A percentile compares a stretch with the other conserved stretches of the same genome.
Evolutionary conservation across 2,113 vertebrate species (phyloP).

Genomic region (Melanotaenia duboulayi): DNA sequence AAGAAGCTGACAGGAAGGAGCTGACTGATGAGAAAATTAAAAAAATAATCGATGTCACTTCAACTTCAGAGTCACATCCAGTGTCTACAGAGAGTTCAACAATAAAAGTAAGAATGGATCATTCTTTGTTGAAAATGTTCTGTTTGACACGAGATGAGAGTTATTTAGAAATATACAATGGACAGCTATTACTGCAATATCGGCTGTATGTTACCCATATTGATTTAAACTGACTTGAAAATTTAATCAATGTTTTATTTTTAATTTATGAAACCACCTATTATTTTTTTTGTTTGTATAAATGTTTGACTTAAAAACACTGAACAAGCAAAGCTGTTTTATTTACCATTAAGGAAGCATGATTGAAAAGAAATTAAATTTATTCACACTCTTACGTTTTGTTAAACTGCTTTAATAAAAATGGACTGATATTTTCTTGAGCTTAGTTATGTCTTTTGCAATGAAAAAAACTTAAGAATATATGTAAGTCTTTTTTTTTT

Average conservation of each 20-base stretch:
- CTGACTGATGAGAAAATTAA: constrained; percentile 42
- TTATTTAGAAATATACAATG: neutral
- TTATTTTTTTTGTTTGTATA: neutral
- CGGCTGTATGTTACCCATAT: neutral
- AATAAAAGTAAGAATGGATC: constrained; percentile 37
- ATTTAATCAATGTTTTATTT: neutral
- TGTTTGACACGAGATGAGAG: neutral
- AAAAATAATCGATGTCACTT: constrained; percentile 30
- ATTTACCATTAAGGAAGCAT: neutral
- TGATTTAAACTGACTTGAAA: neutral
- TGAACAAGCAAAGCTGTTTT: neutral
- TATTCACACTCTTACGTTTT: neutral
- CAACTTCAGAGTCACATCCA: constrained; percentile 28
- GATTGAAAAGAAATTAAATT: too few species aligned
- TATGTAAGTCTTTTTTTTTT: neutral
- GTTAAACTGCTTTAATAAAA: neutral
- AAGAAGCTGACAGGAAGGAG: constrained; percentile 33
- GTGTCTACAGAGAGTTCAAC: constrained; percentile 20
- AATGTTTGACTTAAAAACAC: neutral
- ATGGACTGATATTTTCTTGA: neutral
- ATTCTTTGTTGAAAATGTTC: neutral
- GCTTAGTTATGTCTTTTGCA: constrained; percentile 1
- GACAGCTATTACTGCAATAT: neutral
- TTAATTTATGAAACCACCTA: neutral
- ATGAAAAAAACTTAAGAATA: neutral